These are phyloP conservation scores for Burhinus bistriatus DNA, from an alignment of 2,113 vertebrate species.

Conservation along the genomic window DNA sequence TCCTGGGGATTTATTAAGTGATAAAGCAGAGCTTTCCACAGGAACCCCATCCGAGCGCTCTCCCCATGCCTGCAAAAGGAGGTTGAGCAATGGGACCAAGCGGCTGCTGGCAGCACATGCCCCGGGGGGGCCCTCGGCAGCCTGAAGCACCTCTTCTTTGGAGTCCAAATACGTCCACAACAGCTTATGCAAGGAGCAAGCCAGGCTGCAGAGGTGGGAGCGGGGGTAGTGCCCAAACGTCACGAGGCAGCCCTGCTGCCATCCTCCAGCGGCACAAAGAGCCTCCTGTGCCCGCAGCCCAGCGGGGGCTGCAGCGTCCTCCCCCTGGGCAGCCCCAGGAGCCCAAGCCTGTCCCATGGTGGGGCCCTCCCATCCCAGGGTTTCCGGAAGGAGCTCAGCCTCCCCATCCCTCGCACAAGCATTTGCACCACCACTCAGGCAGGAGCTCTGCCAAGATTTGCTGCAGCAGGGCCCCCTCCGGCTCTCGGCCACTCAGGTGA, in stretches of 20 bases:
- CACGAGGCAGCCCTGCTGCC: background rate
- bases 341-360: accelerated
- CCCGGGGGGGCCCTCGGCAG: background rate
- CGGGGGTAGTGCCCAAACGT: background rate
- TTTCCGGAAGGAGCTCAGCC: background rate
- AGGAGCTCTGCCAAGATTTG: background rate
- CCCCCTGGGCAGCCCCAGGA: background rate
- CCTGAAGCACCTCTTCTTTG: background rate
- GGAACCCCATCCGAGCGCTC: background rate
- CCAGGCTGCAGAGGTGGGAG: constrained; percentile 10
- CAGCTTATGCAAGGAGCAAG: background rate
- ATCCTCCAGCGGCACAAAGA: background rate
- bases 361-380: background rate
- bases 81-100: background rate
- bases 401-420: background rate
- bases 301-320: background rate
- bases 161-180: background rate
- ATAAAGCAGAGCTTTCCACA: background rate
- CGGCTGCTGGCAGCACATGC: background rate
- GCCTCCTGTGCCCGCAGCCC: background rate
- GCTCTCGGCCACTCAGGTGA: accelerated
- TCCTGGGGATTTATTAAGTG: background rate
- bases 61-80: background rate
- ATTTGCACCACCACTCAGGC: background rate
- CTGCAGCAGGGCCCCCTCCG: accelerated